phyloP scores from a whole-genome alignment of 2,797 vertebrate species.

The Erithacus rubecula region DNA sequence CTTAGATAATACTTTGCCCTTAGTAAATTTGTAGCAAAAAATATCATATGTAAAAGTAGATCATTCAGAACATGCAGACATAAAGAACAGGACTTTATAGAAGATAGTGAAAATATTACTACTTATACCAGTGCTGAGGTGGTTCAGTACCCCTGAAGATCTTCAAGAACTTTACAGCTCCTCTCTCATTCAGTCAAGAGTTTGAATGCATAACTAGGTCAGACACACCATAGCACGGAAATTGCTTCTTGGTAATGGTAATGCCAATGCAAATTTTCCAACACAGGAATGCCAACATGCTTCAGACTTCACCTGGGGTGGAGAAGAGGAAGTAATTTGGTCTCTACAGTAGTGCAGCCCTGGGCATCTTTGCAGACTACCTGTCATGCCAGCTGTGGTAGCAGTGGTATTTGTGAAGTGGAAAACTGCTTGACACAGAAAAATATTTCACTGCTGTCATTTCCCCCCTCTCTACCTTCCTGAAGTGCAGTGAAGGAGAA shows the following conservation, averaged over 20 bases:
- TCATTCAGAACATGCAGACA: background rate
- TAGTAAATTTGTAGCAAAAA: background rate
- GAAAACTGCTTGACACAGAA: constrained; percentile 4
- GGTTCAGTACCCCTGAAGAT: background rate
- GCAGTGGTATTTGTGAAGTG: background rate
- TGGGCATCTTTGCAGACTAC: background rate
- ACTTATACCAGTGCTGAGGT: background rate
- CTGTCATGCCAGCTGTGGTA: background rate
- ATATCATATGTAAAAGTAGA: background rate
- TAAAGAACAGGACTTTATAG: background rate
- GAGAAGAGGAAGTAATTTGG: background rate
- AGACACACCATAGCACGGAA: background rate
- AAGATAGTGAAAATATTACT: background rate
- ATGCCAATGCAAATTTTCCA: constrained; percentile 34
- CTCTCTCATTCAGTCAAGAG: background rate
- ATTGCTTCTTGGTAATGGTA: background rate
- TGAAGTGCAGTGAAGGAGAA: background rate
- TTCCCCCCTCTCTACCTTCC: background rate
- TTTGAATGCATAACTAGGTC: background rate
- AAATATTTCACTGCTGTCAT: background rate
- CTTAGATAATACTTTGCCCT: background rate
- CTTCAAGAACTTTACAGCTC: background rate
- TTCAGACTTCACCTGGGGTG: background rate
- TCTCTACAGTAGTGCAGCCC: background rate
- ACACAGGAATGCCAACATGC: background rate